phyloP scores from a whole-genome alignment of 2,888 invertebrate genomes.

The Eustalomyia histrio region DNA sequence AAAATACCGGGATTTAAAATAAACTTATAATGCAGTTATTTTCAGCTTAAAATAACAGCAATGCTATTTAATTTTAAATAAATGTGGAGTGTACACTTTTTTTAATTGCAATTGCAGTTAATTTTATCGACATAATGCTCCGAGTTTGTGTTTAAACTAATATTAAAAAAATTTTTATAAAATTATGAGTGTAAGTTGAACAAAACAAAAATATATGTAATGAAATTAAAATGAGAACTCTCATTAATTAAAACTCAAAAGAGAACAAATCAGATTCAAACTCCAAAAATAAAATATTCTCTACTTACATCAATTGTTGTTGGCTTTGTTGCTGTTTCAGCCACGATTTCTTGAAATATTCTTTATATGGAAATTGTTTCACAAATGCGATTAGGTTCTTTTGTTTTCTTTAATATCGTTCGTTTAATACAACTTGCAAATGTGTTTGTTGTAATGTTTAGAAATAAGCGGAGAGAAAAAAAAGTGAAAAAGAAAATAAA shows the following conservation, averaged over 20 bases:
- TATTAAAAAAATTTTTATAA: neutral
- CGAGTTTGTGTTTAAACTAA: too few relatives aligned
- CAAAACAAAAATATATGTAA: constrained; percentile 24
- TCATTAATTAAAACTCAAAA: constrained; percentile 15
- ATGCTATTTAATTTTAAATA: too few relatives aligned
- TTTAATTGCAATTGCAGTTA: too few relatives aligned
- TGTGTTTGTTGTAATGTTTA: constrained; percentile 13
- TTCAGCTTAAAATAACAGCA: too few relatives aligned
- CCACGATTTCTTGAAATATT: constrained; percentile 69
- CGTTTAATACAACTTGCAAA: constrained; percentile 2
- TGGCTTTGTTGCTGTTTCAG: constrained; percentile 73
- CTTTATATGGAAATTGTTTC: constrained; percentile 38
- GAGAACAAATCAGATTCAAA: constrained; percentile 27
- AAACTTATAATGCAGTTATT: too few relatives aligned
- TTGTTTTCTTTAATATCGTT: constrained; percentile 30
- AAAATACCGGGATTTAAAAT: too few relatives aligned
- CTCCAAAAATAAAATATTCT: constrained; percentile 47
- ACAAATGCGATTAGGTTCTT: constrained; percentile 31
- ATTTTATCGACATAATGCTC: too few relatives aligned
- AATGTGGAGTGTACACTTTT: too few relatives aligned
- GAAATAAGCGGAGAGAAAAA: constrained; percentile 4
- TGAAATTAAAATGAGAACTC: neutral
- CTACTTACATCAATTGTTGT: constrained; percentile 76
- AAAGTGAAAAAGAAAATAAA: constrained; percentile 5
- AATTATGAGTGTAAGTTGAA: neutral